Base-by-base conservation (phyloP, 2,797 vertebrate species). In the Pseudochaenichthys georgianus region DNA sequence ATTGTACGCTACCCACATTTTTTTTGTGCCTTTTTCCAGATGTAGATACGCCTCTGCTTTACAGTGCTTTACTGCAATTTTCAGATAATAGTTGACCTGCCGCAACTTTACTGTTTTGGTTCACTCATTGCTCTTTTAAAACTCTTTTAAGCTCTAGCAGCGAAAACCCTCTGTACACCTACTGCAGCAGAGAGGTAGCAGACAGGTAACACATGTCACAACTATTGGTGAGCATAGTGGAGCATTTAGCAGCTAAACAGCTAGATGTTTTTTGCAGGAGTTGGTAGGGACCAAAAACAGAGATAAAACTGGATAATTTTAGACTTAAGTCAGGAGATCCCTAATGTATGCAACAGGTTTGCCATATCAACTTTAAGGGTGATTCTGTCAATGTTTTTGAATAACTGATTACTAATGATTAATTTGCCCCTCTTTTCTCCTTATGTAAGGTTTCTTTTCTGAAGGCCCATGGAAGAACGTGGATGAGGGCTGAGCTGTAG, bases 401-500 rank as follows among this genome's bases (percentile, higher is more conserved):
- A 43, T 45, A 75, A 42, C 19, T 52, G 61, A 71, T 60, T n/a
- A 45, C 34, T 57, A 60, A 66, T 72, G 59, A 80, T 53, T 84
- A 59, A 81, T 73, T 70, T 67, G 52, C 62, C 23, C 75, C 67
- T 86, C 73, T 77, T 89, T 78, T 92, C 74, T 94, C 77, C 80
- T 77, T 92, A 81, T 92, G 87, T 90, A 54, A 95, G 81, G 94
- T 86, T 92, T 92, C 87, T 86, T 92, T 91, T 88, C 89, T 86
- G 88, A 86, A 87, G 90, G 83, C 89, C 81, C 84, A 88, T 87
- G 86, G 88, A 88, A 92, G 88, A 88, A 82, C 86, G 94, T 93
- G 91, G 92, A 94, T 91, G 93, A 95, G 84, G 92, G 83, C 89
- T 90, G 90, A 92, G 66, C 82, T 93, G 59, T 95, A 94, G 92